A percentile compares a stretch with the other conserved stretches of the same genome.
Evolutionary conservation across 2,113 vertebrate species (phyloP).

Genomic region (Psittacara wagleri): DNA sequence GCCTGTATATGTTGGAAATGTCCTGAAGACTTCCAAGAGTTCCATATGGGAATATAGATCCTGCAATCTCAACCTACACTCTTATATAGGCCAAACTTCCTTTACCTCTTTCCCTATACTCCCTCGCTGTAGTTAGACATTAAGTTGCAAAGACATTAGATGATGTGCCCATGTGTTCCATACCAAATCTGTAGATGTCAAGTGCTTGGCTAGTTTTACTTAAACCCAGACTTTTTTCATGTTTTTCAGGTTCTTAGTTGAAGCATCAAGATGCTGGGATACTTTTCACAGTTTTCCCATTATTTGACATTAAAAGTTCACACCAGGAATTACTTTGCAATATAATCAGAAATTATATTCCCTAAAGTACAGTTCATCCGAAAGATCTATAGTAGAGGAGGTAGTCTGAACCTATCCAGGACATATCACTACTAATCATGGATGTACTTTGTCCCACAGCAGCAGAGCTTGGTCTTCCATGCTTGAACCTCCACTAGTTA

Average conservation of each 20-base stretch:
- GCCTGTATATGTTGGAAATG: not conserved
- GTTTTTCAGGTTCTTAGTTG: not conserved
- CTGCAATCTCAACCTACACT: not conserved
- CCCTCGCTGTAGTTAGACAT: not conserved
- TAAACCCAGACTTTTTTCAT: not conserved
- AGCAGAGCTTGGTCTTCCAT: constrained; percentile 5
- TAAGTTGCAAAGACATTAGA: not conserved
- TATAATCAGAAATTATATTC: not conserved
- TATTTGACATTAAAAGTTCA: not conserved
- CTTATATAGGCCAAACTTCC: not conserved
- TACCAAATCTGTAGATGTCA: not conserved
- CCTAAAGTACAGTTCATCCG: not conserved
- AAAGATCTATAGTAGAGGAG: not conserved
- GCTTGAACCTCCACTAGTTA: not conserved
- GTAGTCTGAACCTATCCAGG: not conserved
- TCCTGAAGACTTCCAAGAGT: not conserved
- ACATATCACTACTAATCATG: not conserved
- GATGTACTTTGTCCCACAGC: not conserved
- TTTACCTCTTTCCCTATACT: not conserved
- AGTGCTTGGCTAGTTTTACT: not conserved
- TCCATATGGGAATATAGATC: not conserved
- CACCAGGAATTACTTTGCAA: not conserved
- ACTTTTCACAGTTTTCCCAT: not conserved
- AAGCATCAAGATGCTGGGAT: not conserved
- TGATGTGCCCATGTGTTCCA: not conserved